phyloP scores from a whole-genome alignment of 2,113 vertebrate species.

The Cyanoderma ruficeps region DNA sequence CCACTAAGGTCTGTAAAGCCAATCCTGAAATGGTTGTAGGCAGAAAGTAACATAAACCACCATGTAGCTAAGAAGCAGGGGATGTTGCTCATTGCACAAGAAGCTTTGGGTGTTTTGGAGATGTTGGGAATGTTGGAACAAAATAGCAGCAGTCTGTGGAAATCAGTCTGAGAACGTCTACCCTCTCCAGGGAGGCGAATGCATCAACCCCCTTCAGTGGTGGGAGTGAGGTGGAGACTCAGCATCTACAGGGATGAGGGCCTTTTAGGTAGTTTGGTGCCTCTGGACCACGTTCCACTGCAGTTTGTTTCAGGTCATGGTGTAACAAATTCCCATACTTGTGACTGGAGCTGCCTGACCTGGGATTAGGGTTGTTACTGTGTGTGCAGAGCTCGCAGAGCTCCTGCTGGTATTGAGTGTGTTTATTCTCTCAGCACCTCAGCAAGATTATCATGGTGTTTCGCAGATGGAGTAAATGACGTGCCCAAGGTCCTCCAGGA shows the following conservation, averaged over 20 bases:
- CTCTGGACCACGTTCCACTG: background rate
- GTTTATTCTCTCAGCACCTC: conserved; percentile 1
- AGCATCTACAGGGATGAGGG: background rate
- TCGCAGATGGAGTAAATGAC: background rate
- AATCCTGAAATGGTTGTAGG: conserved; percentile 63
- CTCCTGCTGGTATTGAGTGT: background rate
- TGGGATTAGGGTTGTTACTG: background rate
- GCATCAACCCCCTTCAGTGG: background rate
- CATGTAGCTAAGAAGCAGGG: conserved; percentile 47
- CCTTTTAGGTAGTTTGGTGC: background rate
- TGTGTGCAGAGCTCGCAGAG: fast-evolving
- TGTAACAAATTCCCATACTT: background rate
- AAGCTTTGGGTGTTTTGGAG: conserved; percentile 64
- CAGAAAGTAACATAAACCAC: conserved; percentile 67
- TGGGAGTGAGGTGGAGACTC: background rate
- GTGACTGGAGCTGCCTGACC: background rate
- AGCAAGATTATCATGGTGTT: background rate
- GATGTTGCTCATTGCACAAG: conserved; percentile 62
- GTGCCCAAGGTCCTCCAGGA: background rate
- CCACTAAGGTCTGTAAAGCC: conserved; percentile 57
- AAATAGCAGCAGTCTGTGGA: conserved; percentile 45
- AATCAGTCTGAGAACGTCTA: conserved; percentile 47
- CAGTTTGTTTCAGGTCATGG: background rate
- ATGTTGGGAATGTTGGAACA: conserved; percentile 58
- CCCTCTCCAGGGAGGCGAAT: background rate